phyloP scores from a whole-genome alignment of 2,113 vertebrate species.

The Colinus virginianus region DNA sequence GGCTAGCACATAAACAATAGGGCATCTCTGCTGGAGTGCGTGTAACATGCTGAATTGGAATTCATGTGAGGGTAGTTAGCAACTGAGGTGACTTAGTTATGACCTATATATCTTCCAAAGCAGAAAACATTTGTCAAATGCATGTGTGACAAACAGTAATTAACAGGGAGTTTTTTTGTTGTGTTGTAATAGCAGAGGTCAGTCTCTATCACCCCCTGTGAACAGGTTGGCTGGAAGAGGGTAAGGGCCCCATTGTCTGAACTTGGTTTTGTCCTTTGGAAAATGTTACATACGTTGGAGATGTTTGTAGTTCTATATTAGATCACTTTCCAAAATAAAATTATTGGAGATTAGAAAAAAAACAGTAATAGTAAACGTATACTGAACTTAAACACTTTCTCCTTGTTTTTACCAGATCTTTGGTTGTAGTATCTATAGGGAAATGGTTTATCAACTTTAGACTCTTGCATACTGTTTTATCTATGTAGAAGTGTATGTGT shows the following conservation, averaged over 20 bases:
- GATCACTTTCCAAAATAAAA: background rate
- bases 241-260: background rate
- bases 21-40: background rate
- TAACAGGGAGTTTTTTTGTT: background rate
- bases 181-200: background rate
- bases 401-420: background rate
- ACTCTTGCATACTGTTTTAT: background rate
- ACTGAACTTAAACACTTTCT: background rate
- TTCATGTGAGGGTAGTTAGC: background rate
- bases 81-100: background rate
- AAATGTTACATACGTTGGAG: fast-evolving
- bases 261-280: background rate
- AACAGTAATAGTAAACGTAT: background rate
- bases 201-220: background rate
- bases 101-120: background rate
- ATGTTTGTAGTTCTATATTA: background rate
- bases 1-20: background rate
- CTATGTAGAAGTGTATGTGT: background rate
- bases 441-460: background rate
- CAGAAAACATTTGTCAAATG: background rate
- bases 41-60: background rate
- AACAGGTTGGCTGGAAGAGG: background rate
- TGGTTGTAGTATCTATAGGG: background rate
- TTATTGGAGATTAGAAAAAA: background rate
- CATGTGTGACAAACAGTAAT: background rate